A percentile compares a stretch with the other conserved stretches of the same genome.
phyloP scores from a whole-genome alignment of 2,797 vertebrate species.

The Meda fulgida region DNA sequence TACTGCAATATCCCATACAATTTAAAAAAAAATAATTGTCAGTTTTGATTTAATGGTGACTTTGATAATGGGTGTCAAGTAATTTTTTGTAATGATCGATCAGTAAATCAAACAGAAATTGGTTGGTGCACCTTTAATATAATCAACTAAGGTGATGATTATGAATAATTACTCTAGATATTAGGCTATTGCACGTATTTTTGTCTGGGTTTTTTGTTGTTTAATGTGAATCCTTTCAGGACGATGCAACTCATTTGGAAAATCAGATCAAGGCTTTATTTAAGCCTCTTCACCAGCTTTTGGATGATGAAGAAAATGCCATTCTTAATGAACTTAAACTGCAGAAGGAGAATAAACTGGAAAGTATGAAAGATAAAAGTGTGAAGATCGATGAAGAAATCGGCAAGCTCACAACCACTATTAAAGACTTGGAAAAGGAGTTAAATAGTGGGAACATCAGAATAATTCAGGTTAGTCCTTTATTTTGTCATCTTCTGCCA shows the following conservation, averaged over 20 bases:
- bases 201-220: neutral
- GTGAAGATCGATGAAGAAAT: neutral
- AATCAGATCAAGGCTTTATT: constrained; percentile 29
- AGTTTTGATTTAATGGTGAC: no score
- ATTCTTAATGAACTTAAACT: constrained; percentile 10
- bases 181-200: neutral
- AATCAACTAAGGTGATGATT: neutral
- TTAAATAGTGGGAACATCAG: neutral
- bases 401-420: neutral
- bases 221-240: constrained; percentile 3
- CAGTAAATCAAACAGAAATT: no score
- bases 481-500: neutral
- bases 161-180: neutral
- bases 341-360: constrained; percentile 2
- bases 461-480: constrained; percentile 33
- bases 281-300: constrained; percentile 31
- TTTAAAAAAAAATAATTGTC: no score
- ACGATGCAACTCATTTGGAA: neutral
- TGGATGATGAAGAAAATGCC: constrained; percentile 15
- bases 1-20: no score
- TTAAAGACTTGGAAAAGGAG: neutral
- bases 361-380: neutral
- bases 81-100: no score
- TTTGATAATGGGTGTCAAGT: no score
- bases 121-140: neutral